phyloP scores from a whole-genome alignment of 2,888 invertebrate genomes.

The Cataglyphis rosenhaueri region DNA sequence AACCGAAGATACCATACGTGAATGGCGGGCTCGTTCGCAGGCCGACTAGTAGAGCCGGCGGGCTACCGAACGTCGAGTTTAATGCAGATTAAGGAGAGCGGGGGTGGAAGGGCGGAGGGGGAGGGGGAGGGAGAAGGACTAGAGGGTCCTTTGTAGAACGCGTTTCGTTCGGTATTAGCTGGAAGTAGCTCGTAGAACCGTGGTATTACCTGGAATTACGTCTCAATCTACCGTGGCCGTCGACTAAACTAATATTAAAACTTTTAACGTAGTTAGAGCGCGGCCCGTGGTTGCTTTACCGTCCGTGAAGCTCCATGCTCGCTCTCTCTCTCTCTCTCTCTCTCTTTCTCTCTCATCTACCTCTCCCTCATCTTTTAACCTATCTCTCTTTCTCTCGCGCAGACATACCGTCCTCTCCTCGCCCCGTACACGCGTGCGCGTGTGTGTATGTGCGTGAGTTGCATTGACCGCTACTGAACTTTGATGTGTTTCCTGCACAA shows the following conservation, averaged over 20 bases:
- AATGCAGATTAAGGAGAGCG: conserved; percentile 84
- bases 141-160: conserved; percentile 84
- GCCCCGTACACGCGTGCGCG: conserved; percentile 41
- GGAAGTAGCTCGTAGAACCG: conserved; percentile 84
- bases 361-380: conserved; percentile 58
- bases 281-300: conserved; percentile 84
- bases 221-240: conserved; percentile 86
- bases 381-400: conserved; percentile 55
- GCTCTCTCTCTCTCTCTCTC: conserved; percentile 56
- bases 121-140: conserved; percentile 61
- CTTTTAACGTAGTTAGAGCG: conserved; percentile 85
- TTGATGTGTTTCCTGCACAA: conserved; percentile 84
- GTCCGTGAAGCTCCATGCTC: conserved; percentile 81
- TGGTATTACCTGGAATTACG: conserved; percentile 86
- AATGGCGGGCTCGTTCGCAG: conserved; percentile 66
- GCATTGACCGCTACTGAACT: conserved; percentile 84
- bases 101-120: conserved; percentile 50
- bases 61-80: conserved; percentile 82
- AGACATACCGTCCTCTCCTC: conserved; percentile 59
- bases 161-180: conserved; percentile 84
- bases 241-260: conserved; percentile 86
- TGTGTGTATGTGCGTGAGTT: conserved; percentile 72
- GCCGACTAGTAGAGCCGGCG: conserved; percentile 69
- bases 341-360: conserved; percentile 44
- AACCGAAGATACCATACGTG: conserved; percentile 70